phyloP scores from a whole-genome alignment of 2,797 vertebrate genomes.

The Pseudomugil tenellus region DNA sequence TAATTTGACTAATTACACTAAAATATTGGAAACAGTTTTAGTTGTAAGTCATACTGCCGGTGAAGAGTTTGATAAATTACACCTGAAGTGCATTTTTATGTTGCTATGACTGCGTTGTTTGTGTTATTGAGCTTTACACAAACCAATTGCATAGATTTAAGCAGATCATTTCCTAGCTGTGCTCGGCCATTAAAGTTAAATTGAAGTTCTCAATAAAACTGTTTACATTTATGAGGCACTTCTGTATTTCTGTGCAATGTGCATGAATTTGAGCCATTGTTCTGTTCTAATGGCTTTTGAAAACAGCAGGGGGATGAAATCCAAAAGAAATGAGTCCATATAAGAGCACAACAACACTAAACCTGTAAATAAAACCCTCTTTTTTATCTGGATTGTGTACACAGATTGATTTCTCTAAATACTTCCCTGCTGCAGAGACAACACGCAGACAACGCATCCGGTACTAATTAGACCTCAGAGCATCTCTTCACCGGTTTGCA shows the following conservation, averaged over 20 bases:
- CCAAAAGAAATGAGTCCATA: background rate
- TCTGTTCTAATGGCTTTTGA: conserved; percentile 7
- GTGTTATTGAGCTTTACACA: background rate
- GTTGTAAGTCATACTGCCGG: background rate
- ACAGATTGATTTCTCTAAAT: conserved; percentile 39
- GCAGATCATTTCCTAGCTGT: background rate
- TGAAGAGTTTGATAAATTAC: background rate
- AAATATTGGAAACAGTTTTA: background rate
- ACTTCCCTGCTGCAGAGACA: conserved; percentile 16
- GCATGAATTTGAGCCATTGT: conserved; percentile 1
- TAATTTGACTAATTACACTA: background rate
- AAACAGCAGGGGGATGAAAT: conserved; percentile 17
- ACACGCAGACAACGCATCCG: conserved; percentile 16
- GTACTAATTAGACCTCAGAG: conserved; percentile 41
- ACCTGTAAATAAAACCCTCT: background rate
- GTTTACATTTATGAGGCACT: conserved; percentile 1
- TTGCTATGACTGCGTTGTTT: background rate
- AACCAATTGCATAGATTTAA: background rate
- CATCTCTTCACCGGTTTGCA: conserved; percentile 8
- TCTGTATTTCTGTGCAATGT: conserved; percentile 15
- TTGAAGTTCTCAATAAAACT: background rate
- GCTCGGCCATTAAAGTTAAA: background rate
- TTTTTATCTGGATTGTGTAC: conserved; percentile 13
- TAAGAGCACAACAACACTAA: conserved; percentile 1
- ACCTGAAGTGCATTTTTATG: background rate